Conservation (phyloP, 2,113 vertebrate genomes). For the Ploceus nigricollis region DNA sequence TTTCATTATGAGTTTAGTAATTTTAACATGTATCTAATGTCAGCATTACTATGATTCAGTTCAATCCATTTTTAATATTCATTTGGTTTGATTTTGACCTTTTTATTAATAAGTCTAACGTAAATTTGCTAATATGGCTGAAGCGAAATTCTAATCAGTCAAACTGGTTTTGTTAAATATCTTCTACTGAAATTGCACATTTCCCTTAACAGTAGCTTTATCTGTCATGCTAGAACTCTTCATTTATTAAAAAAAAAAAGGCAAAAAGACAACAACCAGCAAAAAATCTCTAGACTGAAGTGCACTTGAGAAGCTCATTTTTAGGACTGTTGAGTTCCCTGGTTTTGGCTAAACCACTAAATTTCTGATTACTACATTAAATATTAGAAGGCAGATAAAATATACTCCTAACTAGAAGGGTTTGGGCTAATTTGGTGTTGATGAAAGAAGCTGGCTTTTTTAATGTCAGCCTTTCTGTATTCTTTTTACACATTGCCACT, state of each 20-base stretch:
- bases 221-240: not conserved
- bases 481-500: not conserved
- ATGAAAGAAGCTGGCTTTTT: not conserved
- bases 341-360: not conserved
- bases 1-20: not conserved
- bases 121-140: not conserved
- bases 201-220: not conserved
- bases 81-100: not conserved
- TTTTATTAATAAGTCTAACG: not conserved
- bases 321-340: not conserved
- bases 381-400: not conserved
- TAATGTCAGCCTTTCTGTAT: not conserved
- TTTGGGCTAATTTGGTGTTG: not conserved
- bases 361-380: not conserved
- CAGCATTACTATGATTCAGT: not conserved
- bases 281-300: not conserved
- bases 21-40: not conserved
- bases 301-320: not conserved
- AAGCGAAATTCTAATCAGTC: not conserved
- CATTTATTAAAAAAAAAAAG: not conserved
- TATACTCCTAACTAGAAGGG: not conserved
- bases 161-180: not conserved
- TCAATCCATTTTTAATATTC: not conserved
- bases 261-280: not conserved
- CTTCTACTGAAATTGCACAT: not conserved